phyloP scores from a whole-genome alignment of 1,140 invertebrate genomes.

The Calosoma granatense region DNA sequence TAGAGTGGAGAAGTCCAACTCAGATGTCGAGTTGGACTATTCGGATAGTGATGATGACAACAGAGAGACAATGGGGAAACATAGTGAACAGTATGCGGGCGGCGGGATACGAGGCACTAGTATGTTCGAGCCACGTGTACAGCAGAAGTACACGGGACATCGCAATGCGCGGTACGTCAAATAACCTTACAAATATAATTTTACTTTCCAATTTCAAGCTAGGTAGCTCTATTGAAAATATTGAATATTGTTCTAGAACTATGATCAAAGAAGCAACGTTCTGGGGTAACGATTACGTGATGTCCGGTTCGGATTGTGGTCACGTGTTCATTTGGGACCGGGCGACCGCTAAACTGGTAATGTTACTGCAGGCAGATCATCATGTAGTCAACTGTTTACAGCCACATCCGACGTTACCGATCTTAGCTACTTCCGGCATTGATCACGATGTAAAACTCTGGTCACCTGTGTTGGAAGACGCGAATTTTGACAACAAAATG shows the following conservation, averaged over 20 bases:
- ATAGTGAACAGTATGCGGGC: conserved; percentile 11
- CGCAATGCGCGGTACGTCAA: conserved; percentile 60
- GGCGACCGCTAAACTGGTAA: conserved; percentile 54
- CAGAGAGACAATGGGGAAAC: no score
- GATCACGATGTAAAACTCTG: conserved; percentile 86
- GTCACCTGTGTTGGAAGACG: conserved; percentile 53
- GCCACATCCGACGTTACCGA: conserved; percentile 71
- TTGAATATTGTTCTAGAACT: conserved; percentile 46
- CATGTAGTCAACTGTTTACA: conserved; percentile 83
- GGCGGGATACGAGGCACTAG: conserved; percentile 16
- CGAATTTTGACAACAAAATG: conserved; percentile 52
- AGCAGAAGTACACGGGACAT: conserved; percentile 68
- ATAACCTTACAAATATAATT: conserved; percentile 8
- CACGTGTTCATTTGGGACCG: conserved; percentile 65
- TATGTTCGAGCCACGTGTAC: conserved; percentile 39
- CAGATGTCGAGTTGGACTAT: conserved; percentile 24
- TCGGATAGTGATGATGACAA: conserved; percentile 20
- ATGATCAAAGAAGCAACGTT: conserved; percentile 88
- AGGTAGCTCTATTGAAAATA: background rate
- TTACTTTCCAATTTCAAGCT: conserved; percentile 10
- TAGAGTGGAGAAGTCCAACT: background rate
- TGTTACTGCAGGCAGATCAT: conserved; percentile 71
- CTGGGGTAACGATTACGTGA: conserved; percentile 73
- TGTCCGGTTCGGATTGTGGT: conserved; percentile 82
- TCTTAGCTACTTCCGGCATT: conserved; percentile 79